phyloP scores from a whole-genome alignment of 92 coral and sea anemone genomes.

The Zoanthus sociatus region DNA sequence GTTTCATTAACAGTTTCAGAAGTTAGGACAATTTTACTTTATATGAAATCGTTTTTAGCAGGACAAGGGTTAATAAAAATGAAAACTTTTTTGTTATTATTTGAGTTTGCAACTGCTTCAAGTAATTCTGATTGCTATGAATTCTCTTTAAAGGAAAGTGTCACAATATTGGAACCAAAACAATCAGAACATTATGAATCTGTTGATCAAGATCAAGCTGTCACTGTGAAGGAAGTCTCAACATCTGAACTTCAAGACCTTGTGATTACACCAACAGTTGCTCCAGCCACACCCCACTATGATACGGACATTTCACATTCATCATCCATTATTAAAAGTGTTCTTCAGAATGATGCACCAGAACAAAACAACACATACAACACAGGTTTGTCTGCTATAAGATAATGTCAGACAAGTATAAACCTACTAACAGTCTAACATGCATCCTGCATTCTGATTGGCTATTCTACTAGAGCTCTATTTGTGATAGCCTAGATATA shows the following conservation, averaged over 20 bases:
- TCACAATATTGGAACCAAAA: background rate
- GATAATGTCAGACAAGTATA: too few relatives aligned
- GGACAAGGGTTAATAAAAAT: too few relatives aligned
- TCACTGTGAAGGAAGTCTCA: slow-evolving; percentile 5
- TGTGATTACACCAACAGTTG: slow-evolving; percentile 6
- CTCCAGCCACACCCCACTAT: slow-evolving; percentile 27
- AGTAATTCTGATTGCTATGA: background rate
- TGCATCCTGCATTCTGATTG: too few relatives aligned
- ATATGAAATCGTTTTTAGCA: too few relatives aligned
- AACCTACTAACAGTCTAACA: too few relatives aligned
- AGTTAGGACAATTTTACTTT: too few relatives aligned
- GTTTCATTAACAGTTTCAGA: too few relatives aligned
- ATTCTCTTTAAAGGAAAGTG: slow-evolving; percentile 6
- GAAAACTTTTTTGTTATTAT: too few relatives aligned
- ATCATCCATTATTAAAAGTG: slow-evolving; percentile 12
- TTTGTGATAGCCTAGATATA: too few relatives aligned
- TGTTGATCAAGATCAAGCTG: background rate
- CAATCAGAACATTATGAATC: background rate
- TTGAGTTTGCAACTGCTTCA: background rate
- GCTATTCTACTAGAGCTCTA: too few relatives aligned
- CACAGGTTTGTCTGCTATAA: slow-evolving; percentile 8
- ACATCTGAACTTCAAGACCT: slow-evolving; percentile 13
- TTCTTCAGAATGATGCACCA: background rate
- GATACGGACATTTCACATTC: background rate
- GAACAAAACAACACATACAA: slow-evolving; percentile 23